These are phyloP conservation scores for Drosophila triauraria DNA, from an alignment of 1,140 invertebrate species.

Conservation along the genomic window DNA sequence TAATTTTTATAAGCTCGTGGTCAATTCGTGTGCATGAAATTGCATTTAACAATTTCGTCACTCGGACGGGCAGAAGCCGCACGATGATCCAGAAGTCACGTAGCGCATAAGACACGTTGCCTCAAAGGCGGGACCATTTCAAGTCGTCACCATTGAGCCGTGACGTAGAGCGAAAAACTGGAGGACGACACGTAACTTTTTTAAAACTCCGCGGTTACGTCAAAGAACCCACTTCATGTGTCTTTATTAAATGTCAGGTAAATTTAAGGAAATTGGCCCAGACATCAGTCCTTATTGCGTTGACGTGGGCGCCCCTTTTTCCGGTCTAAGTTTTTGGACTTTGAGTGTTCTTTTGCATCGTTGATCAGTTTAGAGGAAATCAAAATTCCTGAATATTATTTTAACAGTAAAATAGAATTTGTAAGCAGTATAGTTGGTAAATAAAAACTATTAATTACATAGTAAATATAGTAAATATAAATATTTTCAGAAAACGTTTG, in stretches of 20 bases:
- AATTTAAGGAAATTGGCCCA: background rate
- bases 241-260: background rate
- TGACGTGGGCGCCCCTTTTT: conserved; percentile 20
- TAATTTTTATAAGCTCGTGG: background rate
- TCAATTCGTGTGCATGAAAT: conserved; percentile 16
- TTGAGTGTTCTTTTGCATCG: background rate
- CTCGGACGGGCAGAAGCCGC: conserved; percentile 17
- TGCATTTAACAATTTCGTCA: conserved; percentile 1
- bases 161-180: conserved; percentile 13
- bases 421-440: no score
- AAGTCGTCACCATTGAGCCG: conserved; percentile 21
- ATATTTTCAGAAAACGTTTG: no score
- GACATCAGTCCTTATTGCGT: conserved; percentile 4
- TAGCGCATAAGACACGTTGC: conserved; percentile 26
- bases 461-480: no score
- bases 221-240: background rate
- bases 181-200: conserved; percentile 19
- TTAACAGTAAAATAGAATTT: no score
- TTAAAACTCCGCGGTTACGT: conserved; percentile 7
- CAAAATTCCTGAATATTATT: background rate
- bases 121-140: conserved; percentile 1
- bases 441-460: no score
- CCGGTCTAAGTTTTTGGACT: background rate
- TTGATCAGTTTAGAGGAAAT: background rate
- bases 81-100: conserved; percentile 26